Percentiles rank a stretch among this genome's conserved stretches.
These are phyloP conservation scores for Eulithis testata DNA, from an alignment of 2,888 invertebrate genomes.

Conservation along the genomic window DNA sequence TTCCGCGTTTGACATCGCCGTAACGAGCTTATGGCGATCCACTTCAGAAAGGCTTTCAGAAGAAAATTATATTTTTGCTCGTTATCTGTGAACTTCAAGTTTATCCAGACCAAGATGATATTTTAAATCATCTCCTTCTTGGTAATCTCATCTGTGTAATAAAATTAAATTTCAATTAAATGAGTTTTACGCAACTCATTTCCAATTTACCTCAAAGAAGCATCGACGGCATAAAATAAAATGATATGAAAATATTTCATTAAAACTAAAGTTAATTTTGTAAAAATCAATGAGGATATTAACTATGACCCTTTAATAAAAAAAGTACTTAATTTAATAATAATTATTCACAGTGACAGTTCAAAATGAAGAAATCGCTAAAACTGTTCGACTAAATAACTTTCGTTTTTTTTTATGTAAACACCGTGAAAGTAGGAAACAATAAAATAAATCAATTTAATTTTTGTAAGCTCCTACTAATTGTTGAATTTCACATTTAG, in stretches of 20 bases:
- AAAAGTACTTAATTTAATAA: too few relatives aligned
- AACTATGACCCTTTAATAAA: too few relatives aligned
- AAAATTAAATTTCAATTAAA: conserved; percentile 3
- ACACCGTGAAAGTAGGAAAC: too few relatives aligned
- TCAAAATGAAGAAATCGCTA: too few relatives aligned
- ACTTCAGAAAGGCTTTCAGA: conserved; percentile 23
- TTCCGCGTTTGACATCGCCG: conserved; percentile 11
- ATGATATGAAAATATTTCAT: background rate
- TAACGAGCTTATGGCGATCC: conserved; percentile 27
- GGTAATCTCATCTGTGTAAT: conserved; percentile 9
- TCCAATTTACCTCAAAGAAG: background rate
- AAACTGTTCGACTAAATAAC: too few relatives aligned
- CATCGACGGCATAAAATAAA: background rate
- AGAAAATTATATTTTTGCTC: conserved; percentile 29
- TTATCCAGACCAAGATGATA: conserved; percentile 6
- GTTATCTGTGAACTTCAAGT: conserved; percentile 26
- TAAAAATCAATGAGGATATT: too few relatives aligned
- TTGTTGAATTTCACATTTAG: background rate
- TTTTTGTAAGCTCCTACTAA: too few relatives aligned
- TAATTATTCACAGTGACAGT: too few relatives aligned
- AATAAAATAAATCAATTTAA: too few relatives aligned
- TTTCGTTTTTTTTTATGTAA: too few relatives aligned
- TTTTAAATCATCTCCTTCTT: conserved; percentile 12
- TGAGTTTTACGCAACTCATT: background rate
- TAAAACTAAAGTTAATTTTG: too few relatives aligned